Evolutionary conservation across 2,888 invertebrate genomes (phyloP).

Genomic region (Xiphydria camelus): DNA sequence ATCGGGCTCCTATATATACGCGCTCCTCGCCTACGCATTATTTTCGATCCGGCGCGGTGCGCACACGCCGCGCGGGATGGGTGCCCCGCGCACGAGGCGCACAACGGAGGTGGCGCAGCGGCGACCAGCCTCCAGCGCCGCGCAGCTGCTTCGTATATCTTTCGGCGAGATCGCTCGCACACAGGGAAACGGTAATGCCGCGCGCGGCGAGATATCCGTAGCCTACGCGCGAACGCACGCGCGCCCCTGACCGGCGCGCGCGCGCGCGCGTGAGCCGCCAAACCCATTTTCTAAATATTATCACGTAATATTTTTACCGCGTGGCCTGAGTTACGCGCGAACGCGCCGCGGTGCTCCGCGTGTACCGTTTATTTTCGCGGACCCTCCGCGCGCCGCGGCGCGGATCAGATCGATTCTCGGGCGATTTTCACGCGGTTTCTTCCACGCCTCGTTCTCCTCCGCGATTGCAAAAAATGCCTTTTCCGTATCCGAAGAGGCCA

Average conservation of each 20-base stretch:
- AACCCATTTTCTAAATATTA: constrained; percentile 44
- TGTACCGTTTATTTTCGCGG: constrained; percentile 24
- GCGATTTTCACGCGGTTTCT: too few species aligned
- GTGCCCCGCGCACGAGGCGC: constrained; percentile 11
- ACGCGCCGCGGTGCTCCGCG: constrained; percentile 10
- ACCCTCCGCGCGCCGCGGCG: constrained; percentile 2
- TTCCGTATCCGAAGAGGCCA: too few species aligned
- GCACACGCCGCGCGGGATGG: too few species aligned
- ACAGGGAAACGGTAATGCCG: too few species aligned
- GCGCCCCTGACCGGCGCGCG: constrained; percentile 13
- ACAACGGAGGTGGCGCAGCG: constrained; percentile 14
- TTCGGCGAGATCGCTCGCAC: constrained; percentile 40
- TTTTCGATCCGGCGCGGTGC: too few species aligned
- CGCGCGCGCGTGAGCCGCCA: constrained; percentile 24
- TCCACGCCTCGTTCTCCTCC: too few species aligned
- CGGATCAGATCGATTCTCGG: too few species aligned
- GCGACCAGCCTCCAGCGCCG: constrained; percentile 25
- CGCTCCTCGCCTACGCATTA: too few species aligned
- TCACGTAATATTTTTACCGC: constrained; percentile 39
- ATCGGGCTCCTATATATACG: too few species aligned
- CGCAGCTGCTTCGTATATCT: constrained; percentile 48
- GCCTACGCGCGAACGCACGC: constrained; percentile 10
- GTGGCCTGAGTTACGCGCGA: constrained; percentile 18
- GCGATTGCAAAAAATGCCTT: too few species aligned
- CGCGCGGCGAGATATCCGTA: too few species aligned